Evolutionary conservation across 2,888 invertebrate species (phyloP).

Genomic region (Lycia hirtaria): DNA sequence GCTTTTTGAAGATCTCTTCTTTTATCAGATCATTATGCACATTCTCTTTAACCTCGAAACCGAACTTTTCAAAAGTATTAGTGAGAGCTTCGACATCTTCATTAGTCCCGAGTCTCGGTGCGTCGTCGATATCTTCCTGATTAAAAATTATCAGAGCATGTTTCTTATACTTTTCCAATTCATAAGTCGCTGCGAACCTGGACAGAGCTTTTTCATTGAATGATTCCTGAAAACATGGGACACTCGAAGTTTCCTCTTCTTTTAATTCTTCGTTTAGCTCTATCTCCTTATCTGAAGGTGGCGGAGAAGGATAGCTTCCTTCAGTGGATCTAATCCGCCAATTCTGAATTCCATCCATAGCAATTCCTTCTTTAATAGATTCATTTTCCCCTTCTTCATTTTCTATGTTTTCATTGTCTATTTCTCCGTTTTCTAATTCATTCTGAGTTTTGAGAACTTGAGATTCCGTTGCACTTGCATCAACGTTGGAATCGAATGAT

Average conservation of each 20-base stretch:
- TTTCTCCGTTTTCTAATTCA: background rate
- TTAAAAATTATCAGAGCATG: slow-evolving; percentile 70
- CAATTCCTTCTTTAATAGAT: background rate
- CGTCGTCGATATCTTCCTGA: slow-evolving; percentile 59
- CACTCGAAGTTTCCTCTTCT: background rate
- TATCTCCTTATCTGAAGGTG: background rate
- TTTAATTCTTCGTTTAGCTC: slow-evolving; percentile 1
- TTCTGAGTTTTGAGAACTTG: too few relatives aligned
- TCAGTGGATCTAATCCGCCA: slow-evolving; percentile 3
- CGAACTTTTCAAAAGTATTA: slow-evolving; percentile 59
- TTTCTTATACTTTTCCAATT: slow-evolving; percentile 68
- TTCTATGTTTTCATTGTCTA: too few relatives aligned
- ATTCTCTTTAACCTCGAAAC: slow-evolving; percentile 58
- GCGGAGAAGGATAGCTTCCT: background rate
- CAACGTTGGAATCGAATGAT: slow-evolving; percentile 11
- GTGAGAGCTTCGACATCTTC: slow-evolving; percentile 61
- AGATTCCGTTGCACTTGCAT: background rate
- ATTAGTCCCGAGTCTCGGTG: slow-evolving; percentile 61
- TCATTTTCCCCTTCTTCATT: too few relatives aligned
- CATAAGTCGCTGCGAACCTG: slow-evolving; percentile 61
- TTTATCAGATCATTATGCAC: slow-evolving; percentile 57
- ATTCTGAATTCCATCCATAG: slow-evolving; percentile 9
- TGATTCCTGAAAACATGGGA: background rate
- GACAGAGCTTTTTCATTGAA: slow-evolving; percentile 47
- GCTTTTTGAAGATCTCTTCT: slow-evolving; percentile 54